Evolutionary conservation across 2,113 vertebrate species (phyloP).

Genomic region (Hassar affinis): DNA sequence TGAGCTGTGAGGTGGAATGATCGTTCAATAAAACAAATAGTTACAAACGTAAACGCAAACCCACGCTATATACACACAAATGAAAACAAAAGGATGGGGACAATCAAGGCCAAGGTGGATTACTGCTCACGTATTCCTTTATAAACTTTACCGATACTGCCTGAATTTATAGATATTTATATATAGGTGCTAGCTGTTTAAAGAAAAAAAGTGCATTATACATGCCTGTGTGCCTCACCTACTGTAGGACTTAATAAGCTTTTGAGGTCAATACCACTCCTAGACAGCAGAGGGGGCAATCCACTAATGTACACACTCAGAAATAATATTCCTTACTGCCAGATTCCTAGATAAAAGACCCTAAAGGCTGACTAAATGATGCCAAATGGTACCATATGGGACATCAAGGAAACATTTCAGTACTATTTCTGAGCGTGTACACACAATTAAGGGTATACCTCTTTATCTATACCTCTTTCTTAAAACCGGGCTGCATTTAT

Average conservation of each 20-base stretch:
- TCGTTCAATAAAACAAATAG: constrained; percentile 1
- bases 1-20: constrained; percentile 38
- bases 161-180: too few relatives aligned
- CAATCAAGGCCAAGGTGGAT: background rate
- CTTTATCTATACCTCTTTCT: background rate
- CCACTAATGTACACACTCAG: background rate
- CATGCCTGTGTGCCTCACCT: background rate
- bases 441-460: background rate
- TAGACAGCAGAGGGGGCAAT: constrained; percentile 60
- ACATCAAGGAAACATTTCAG: background rate
- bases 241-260: background rate
- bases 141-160: background rate
- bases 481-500: background rate
- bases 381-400: background rate
- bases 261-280: constrained; percentile 25
- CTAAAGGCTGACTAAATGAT: background rate
- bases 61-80: constrained; percentile 38
- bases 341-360: background rate
- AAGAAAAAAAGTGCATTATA: constrained; percentile 21
- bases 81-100: constrained; percentile 14
- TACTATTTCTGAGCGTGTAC: background rate
- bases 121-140: constrained; percentile 14
- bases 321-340: background rate
- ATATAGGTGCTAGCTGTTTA: background rate
- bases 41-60: constrained; percentile 27